These are phyloP conservation scores for Caenorhabditis elegans DNA, from an alignment of 1,140 invertebrate species.

Conservation along the genomic window DNA sequence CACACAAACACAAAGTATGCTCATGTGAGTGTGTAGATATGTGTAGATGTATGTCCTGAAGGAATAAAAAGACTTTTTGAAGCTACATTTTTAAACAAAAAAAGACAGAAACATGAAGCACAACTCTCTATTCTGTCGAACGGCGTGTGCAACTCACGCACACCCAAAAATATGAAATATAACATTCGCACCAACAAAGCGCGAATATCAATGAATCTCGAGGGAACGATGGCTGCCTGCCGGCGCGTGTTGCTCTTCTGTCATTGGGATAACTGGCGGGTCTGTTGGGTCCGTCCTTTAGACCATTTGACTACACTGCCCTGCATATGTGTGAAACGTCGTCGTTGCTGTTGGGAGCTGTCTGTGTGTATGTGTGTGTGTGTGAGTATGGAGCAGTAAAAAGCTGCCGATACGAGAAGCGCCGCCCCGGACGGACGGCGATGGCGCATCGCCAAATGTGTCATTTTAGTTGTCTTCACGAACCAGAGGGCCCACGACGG, in stretches of 20 bases:
- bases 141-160: constrained; percentile 17
- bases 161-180: constrained; percentile 26
- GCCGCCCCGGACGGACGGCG: constrained; percentile 25
- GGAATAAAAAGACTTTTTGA: constrained; percentile 25
- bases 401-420: background rate
- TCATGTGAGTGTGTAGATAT: background rate
- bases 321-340: constrained; percentile 8
- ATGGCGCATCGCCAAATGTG: constrained; percentile 30
- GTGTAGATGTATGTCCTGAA: constrained; percentile 15
- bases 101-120: background rate
- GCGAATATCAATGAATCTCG: constrained; percentile 31
- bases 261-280: constrained; percentile 24
- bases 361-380: background rate
- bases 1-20: constrained; percentile 19
- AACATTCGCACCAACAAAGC: constrained; percentile 31
- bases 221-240: constrained; percentile 16
- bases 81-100: background rate
- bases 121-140: background rate
- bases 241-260: background rate
- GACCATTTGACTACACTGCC: constrained; percentile 29
- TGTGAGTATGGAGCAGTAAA: background rate
- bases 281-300: constrained; percentile 2
- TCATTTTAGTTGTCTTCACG: constrained; percentile 32
- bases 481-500: constrained; percentile 24
- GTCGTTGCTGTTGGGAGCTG: background rate